phyloP scores from a whole-genome alignment of 2,113 vertebrate genomes.

The Neotragus pygmaeus region DNA sequence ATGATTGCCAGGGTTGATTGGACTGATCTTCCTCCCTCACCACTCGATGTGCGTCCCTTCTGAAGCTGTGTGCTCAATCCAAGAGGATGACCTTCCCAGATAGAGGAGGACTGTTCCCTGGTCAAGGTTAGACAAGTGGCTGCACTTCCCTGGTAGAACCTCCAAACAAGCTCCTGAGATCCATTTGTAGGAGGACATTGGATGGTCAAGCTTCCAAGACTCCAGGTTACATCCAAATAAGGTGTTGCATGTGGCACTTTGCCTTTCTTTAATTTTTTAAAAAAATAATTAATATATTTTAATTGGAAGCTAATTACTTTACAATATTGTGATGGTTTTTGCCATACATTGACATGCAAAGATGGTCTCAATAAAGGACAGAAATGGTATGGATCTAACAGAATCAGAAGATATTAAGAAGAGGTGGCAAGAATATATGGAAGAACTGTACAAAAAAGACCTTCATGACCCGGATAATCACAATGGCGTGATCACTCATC shows the following conservation, averaged over 20 bases:
- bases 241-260: too few relatives aligned
- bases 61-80: not conserved
- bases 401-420: too few relatives aligned
- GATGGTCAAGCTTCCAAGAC: too few relatives aligned
- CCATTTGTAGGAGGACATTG: too few relatives aligned
- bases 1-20: not conserved
- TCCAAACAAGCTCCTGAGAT: not conserved
- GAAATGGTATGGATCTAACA: too few relatives aligned
- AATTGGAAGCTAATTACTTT: not conserved
- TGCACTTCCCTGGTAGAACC: not conserved
- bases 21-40: not conserved
- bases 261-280: too few relatives aligned
- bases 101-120: not conserved
- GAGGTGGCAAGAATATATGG: too few relatives aligned
- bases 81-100: not conserved
- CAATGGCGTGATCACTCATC: too few relatives aligned
- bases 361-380: too few relatives aligned
- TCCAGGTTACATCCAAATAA: too few relatives aligned
- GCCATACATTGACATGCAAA: not conserved
- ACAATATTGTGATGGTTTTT: not conserved
- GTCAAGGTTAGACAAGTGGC: not conserved
- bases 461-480: too few relatives aligned
- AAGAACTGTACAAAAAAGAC: too few relatives aligned
- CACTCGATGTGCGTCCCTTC: not conserved
- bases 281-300: not conserved